phyloP scores from a whole-genome alignment of 1,140 invertebrate genomes.

The Plodia interpunctella region DNA sequence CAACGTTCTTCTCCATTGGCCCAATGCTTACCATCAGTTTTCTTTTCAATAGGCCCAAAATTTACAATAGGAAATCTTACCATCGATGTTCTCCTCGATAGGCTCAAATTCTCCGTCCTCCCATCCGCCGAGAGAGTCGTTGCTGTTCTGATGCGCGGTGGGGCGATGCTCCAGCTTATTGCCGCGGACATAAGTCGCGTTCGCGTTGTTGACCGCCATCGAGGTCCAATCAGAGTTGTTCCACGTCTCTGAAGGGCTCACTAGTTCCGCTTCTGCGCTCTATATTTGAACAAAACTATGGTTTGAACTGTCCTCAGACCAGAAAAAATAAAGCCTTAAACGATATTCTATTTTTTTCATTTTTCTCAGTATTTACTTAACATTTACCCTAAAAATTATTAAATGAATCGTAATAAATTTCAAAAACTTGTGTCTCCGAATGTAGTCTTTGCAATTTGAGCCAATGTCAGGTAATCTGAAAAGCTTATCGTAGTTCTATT shows the following conservation, averaged over 20 bases:
- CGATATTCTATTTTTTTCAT: too few species aligned
- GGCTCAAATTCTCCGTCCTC: conserved; percentile 89
- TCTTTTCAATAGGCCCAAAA: conserved; percentile 84
- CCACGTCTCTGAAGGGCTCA: conserved; percentile 75
- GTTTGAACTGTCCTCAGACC: too few species aligned
- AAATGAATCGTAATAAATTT: too few species aligned
- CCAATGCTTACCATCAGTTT: conserved; percentile 87
- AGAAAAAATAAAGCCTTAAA: too few species aligned
- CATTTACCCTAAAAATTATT: too few species aligned
- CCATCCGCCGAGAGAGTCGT: conserved; percentile 80
- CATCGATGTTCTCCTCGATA: conserved; percentile 80
- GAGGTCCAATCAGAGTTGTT: conserved; percentile 71
- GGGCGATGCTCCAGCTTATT: conserved; percentile 46
- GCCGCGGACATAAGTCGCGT: conserved; percentile 55
- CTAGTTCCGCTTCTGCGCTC: conserved; percentile 72
- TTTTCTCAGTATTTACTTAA: too few species aligned
- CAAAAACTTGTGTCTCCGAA: too few species aligned
- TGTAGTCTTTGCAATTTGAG: too few species aligned
- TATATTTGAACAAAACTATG: conserved; percentile 28
- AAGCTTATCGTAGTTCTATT: too few species aligned
- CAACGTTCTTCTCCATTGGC: conserved; percentile 83
- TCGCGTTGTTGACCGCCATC: conserved; percentile 58
- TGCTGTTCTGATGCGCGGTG: conserved; percentile 76
- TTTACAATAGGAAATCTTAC: conserved; percentile 39
- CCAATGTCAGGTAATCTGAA: too few species aligned